Base-by-base conservation (phyloP, 2,113 vertebrate species). In the Phaetusa simplex region DNA sequence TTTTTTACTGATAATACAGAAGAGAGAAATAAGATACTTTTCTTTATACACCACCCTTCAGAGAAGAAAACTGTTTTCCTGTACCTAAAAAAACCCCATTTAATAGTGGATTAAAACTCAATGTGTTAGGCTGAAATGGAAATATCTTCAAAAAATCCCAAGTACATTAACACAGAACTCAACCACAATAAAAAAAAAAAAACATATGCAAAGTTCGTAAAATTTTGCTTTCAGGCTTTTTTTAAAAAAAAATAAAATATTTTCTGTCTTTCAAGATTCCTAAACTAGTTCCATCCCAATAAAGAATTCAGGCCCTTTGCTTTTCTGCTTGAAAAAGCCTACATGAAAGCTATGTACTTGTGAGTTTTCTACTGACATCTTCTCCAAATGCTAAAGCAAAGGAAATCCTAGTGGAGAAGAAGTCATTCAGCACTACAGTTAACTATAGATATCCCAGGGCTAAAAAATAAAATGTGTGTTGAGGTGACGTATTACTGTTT, bases 81-180 rank as follows among this genome's bases (percentile, higher is more conserved):
- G 3, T 24, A 70, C 5, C 11, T 61, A 67, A 69, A 70, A 12
- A 0, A 1, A 0, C 0, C 13, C 12, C 19, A n/a, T 34, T 69
- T 64, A 50, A 29, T 38, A 89, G 38, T 24, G 12, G 19, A 77
- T 55, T 89, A 65, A 82, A 86, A 21, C 14, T 80, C 6, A 32
- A 16, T 0, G 3, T 4, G 3, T 55, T 32, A 85, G 59, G 12
- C 14, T 47, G 34, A 84, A 67, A 62, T 17, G 3, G 72, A 81
- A 92, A 5, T 45, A 72, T 9, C 23, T 77, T 92, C 24, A 30
- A 67, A 62, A 91, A 86, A 49, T 6, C 7, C 15, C 18, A 47
- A 40, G 18, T 62, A 62, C 24, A 18, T 47, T 23, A 80, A 34
- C 36, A 43, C 9, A 53, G 29, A 67, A 62, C 4, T 67, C 30